phyloP scores from a whole-genome alignment of 2,888 invertebrate genomes.

The Latrodectus hesperus region DNA sequence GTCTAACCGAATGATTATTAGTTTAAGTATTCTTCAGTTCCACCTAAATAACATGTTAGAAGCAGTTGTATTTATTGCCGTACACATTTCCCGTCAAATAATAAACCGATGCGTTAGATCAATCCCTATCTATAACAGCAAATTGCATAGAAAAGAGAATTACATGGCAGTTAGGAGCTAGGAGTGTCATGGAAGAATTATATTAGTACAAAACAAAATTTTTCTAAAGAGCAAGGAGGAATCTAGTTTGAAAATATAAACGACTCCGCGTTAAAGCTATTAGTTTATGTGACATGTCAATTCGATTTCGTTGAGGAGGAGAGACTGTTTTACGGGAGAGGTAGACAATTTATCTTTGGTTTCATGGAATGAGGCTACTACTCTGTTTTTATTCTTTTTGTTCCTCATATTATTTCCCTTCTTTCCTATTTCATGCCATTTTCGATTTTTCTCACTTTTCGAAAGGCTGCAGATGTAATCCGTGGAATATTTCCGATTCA shows the following conservation, averaged over 20 bases:
- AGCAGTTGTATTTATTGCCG: not conserved
- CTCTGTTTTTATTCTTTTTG: slow-evolving; percentile 10
- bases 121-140: not conserved
- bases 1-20: not conserved
- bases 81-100: not conserved
- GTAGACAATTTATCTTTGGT: slow-evolving; percentile 51
- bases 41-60: not conserved
- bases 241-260: slow-evolving; percentile 55
- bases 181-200: slow-evolving; percentile 41
- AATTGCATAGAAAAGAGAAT: slow-evolving; percentile 9
- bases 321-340: slow-evolving; percentile 26
- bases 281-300: slow-evolving; percentile 61
- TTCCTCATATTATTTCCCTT: not conserved
- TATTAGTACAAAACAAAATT: slow-evolving; percentile 35
- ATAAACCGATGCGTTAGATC: not conserved
- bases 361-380: slow-evolving; percentile 22
- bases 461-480: too few relatives aligned
- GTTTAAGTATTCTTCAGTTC: not conserved
- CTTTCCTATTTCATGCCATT: not conserved
- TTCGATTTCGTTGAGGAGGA: slow-evolving; percentile 53
- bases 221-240: slow-evolving; percentile 39
- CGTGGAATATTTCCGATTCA: too few relatives aligned
- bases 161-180: slow-evolving; percentile 14
- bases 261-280: slow-evolving; percentile 54
- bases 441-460: not conserved